phyloP scores from a whole-genome alignment of 2,797 vertebrate species.

The Acomys russatus region DNA sequence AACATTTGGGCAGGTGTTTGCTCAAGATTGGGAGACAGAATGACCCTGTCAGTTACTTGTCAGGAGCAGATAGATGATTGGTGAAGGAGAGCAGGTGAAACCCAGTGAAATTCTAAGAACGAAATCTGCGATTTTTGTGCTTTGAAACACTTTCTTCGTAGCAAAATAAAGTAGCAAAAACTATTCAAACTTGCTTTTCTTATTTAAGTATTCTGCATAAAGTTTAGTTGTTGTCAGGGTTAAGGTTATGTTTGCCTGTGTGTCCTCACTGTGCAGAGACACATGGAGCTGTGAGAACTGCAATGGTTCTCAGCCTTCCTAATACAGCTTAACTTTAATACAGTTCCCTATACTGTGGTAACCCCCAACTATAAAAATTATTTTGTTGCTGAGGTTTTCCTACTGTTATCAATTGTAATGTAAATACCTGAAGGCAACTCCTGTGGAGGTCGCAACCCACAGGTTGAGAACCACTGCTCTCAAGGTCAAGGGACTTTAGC shows the following conservation, averaged over 20 bases:
- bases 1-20: conserved; percentile 30
- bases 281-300: fast-evolving
- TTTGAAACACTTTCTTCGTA: conserved; percentile 57
- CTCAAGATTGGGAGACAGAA: neutral
- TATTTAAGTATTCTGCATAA: conserved; percentile 4
- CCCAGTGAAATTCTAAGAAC: neutral
- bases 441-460: no score
- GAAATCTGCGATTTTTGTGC: conserved; percentile 69
- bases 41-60: neutral
- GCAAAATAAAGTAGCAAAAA: conserved; percentile 62
- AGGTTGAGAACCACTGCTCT: neutral
- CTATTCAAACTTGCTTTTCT: conserved; percentile 22
- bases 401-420: neutral
- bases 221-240: neutral
- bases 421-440: neutral
- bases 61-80: neutral
- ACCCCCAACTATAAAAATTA: neutral
- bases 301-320: neutral
- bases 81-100: conserved; percentile 23
- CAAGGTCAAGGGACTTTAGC: neutral
- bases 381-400: neutral
- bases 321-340: neutral
- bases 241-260: neutral
- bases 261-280: neutral
- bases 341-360: neutral